A percentile compares a stretch with the other conserved stretches of the same genome.
These are phyloP conservation scores for Buceros bicornis DNA, from an alignment of 2,797 vertebrate genomes.

Conservation along the genomic window DNA sequence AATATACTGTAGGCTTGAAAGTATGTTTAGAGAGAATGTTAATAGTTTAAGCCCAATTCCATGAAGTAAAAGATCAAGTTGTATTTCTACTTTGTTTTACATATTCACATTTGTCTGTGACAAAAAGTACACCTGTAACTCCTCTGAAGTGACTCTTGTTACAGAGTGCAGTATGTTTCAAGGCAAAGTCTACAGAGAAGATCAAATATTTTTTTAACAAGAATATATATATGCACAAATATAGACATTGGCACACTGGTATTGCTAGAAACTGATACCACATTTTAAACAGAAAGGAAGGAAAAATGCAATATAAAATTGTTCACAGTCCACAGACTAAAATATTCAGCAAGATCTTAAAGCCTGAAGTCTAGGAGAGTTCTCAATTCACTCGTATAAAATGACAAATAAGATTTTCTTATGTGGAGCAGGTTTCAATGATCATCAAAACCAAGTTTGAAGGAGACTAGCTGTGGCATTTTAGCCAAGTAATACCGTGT, in stretches of 20 bases:
- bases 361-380: neutral
- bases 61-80: neutral
- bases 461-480: neutral
- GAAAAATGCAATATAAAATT: neutral
- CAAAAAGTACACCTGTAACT: neutral
- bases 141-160: neutral
- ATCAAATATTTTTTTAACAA: neutral
- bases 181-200: neutral
- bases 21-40: neutral
- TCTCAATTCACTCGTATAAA: neutral
- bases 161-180: neutral
- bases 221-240: neutral
- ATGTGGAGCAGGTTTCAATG: neutral
- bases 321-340: neutral
- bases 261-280: neutral
- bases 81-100: neutral
- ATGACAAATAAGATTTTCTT: conserved; percentile 8
- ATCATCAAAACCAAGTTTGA: conserved; percentile 14
- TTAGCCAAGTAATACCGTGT: neutral
- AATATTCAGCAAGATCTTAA: neutral
- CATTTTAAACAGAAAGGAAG: neutral
- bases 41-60: neutral
- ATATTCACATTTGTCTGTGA: neutral
- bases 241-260: neutral
- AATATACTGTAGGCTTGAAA: neutral